phyloP scores from a whole-genome alignment of 2,797 vertebrate species.

The Liasis olivaceus region DNA sequence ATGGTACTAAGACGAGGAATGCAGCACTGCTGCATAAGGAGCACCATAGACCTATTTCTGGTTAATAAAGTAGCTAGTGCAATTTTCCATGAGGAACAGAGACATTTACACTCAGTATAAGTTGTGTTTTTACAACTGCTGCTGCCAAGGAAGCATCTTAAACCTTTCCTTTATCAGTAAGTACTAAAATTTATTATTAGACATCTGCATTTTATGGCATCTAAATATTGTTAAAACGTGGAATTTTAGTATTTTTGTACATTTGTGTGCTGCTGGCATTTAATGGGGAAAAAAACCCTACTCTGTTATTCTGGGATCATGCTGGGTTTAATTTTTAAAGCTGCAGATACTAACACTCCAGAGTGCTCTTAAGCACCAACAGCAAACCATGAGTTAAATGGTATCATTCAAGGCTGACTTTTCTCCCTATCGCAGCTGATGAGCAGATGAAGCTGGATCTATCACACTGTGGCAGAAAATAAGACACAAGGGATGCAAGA shows the following conservation, averaged over 20 bases:
- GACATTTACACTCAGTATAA: conserved; percentile 45
- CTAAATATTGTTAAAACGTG: conserved; percentile 18
- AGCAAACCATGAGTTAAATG: background rate
- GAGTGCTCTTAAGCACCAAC: background rate
- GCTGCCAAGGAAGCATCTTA: conserved; percentile 50
- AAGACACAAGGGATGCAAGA: background rate
- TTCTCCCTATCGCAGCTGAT: background rate
- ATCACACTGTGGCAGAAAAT: background rate
- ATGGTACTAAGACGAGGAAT: conserved; percentile 60
- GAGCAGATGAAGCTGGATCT: background rate
- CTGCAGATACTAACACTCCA: conserved; percentile 36
- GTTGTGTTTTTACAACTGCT: conserved; percentile 44
- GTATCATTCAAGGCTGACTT: background rate
- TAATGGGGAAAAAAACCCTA: conserved; percentile 22
- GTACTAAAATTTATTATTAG: conserved; percentile 28
- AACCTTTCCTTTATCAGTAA: conserved; percentile 51
- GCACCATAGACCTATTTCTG: conserved; percentile 55
- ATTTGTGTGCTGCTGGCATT: conserved; percentile 37
- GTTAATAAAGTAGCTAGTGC: conserved; percentile 46
- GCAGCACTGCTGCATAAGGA: conserved; percentile 59
- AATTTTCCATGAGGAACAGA: conserved; percentile 45
- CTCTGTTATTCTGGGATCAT: background rate
- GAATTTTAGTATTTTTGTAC: conserved; percentile 35
- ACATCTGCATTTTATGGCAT: conserved; percentile 25
- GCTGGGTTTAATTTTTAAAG: conserved; percentile 24